Conservation (phyloP, 2,888 invertebrate species). For the Atethmia centrago region DNA sequence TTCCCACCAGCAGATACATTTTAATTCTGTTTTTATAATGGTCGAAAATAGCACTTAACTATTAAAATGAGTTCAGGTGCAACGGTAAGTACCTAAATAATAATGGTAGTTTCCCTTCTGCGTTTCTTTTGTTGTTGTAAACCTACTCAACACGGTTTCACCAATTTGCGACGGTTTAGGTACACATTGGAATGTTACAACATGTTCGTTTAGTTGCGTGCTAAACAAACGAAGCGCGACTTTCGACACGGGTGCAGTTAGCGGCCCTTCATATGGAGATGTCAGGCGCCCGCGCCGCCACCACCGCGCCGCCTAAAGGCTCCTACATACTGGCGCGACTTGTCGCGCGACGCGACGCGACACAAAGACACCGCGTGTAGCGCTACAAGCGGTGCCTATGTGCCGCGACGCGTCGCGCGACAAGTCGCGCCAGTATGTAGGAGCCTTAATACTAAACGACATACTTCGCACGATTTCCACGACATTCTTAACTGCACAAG, state of each 20-base stretch:
- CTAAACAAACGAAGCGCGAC: constrained; percentile 82
- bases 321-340: no score
- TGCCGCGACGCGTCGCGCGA: no score
- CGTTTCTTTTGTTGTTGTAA: constrained; percentile 71
- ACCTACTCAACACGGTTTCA: constrained; percentile 79
- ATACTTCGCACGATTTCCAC: constrained; percentile 79
- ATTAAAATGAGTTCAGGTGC: constrained; percentile 37
- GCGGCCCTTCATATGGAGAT: constrained; percentile 83
- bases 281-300: constrained; percentile 66
- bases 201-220: constrained; percentile 81
- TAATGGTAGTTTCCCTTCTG: constrained; percentile 63
- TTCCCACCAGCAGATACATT: constrained; percentile 42
- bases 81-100: constrained; percentile 38
- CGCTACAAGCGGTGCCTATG: no score
- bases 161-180: constrained; percentile 82
- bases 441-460: constrained; percentile 75
- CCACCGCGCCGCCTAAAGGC: constrained; percentile 46
- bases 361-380: no score
- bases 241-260: constrained; percentile 84
- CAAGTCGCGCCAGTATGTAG: no score
- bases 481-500: constrained; percentile 73
- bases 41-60: constrained; percentile 27
- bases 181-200: constrained; percentile 78
- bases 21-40: constrained; percentile 38
- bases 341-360: no score